These are phyloP conservation scores for Silurus lanzhouensis DNA, from an alignment of 2,797 vertebrate species.

Conservation along the genomic window DNA sequence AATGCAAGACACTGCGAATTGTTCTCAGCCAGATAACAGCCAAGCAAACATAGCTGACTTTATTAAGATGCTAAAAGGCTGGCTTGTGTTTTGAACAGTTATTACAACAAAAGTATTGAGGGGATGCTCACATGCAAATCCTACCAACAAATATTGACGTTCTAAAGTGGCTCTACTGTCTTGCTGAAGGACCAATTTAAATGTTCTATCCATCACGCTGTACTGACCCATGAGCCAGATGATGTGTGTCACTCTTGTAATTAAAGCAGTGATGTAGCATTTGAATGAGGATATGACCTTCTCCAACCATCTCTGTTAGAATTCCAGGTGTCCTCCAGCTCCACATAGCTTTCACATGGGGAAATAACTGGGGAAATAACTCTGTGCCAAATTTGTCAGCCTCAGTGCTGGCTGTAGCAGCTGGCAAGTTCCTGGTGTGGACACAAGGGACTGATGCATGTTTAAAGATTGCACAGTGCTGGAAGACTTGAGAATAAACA, in stretches of 20 bases:
- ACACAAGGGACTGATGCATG: constrained; percentile 33
- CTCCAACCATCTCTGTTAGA: neutral
- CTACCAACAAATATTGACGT: constrained; percentile 21
- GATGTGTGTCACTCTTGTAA: neutral
- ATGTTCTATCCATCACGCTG: neutral
- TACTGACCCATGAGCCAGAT: constrained; percentile 1
- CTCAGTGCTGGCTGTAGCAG: constrained; percentile 58
- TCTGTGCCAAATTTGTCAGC: constrained; percentile 60
- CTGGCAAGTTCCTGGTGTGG: constrained; percentile 49
- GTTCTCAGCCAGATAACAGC: constrained; percentile 20
- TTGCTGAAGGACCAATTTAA: constrained; percentile 30
- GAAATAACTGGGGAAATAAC: constrained; percentile 34
- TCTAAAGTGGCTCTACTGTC: constrained; percentile 32
- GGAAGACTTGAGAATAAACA: constrained; percentile 48
- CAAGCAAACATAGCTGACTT: constrained; percentile 36
- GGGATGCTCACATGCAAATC: constrained; percentile 33
- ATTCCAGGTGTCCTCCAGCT: neutral
- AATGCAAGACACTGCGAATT: constrained; percentile 30
- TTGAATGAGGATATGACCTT: constrained; percentile 14
- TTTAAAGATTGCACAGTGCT: constrained; percentile 46
- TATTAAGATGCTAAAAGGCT: constrained; percentile 40
- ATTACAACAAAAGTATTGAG: constrained; percentile 21
- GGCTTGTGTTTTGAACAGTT: constrained; percentile 38
- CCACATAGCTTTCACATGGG: neutral
- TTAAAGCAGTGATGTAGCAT: neutral